Evolutionary conservation across 2,888 invertebrate genomes (phyloP).

Genomic region (Carterocephalus palaemon): DNA sequence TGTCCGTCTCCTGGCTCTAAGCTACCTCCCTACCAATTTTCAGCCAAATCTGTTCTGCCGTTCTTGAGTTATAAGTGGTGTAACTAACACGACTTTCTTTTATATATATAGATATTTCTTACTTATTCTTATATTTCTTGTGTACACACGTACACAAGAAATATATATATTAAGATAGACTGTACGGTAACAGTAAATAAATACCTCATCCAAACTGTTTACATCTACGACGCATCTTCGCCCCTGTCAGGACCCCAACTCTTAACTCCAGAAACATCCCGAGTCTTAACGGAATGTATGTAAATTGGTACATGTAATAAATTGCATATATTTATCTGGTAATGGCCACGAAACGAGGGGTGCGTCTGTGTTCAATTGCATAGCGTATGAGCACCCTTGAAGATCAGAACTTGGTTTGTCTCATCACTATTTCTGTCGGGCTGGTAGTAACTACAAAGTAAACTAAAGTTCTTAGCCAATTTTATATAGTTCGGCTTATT

Average conservation of each 20-base stretch:
- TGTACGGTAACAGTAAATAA: background rate
- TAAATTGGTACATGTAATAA: slow-evolving; percentile 78
- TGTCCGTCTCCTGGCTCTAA: no score
- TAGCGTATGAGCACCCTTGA: slow-evolving; percentile 39
- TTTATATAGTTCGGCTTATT: no score
- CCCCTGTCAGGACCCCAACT: slow-evolving; percentile 51
- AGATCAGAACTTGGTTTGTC: slow-evolving; percentile 28
- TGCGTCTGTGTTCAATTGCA: slow-evolving; percentile 45
- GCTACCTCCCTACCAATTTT: no score
- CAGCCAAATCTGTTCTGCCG: no score
- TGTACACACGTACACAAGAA: no score
- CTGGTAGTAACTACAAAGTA: no score
- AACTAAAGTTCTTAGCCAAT: no score
- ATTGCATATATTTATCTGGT: slow-evolving; percentile 74
- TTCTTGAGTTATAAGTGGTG: no score
- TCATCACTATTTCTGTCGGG: slow-evolving; percentile 12
- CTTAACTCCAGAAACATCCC: slow-evolving; percentile 63
- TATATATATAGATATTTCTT: no score
- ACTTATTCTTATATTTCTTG: no score
- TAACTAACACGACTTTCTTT: no score
- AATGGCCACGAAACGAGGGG: slow-evolving; percentile 63
- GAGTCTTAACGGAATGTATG: slow-evolving; percentile 66
- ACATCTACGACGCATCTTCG: slow-evolving; percentile 35
- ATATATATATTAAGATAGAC: no score
- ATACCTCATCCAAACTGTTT: slow-evolving; percentile 28